These are phyloP conservation scores for Tinamus guttatus DNA, from an alignment of 2,113 vertebrate genomes.

Conservation along the genomic window DNA sequence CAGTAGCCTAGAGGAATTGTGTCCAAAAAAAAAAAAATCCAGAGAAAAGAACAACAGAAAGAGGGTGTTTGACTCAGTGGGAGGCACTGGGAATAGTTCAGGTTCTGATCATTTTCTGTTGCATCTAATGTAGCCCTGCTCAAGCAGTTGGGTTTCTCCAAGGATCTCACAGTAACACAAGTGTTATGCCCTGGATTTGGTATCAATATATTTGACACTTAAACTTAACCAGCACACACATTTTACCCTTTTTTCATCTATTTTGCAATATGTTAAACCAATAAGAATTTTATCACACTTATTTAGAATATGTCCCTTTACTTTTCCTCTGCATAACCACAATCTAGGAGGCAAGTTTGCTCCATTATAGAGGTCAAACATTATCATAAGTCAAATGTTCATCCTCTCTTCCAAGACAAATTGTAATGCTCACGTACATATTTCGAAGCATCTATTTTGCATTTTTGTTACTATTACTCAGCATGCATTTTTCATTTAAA, in stretches of 20 bases:
- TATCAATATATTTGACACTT: neutral
- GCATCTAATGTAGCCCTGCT: neutral
- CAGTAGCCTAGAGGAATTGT: conserved; percentile 72
- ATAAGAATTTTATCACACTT: neutral
- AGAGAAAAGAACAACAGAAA: conserved; percentile 69
- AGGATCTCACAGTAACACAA: neutral
- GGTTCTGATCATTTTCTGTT: conserved; percentile 26
- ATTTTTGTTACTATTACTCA: neutral
- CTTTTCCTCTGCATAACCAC: neutral
- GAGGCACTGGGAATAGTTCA: conserved; percentile 42
- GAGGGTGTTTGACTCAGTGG: conserved; percentile 55
- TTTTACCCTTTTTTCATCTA: neutral
- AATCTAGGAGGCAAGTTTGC: neutral
- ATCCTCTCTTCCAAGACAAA: conserved; percentile 15
- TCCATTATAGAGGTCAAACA: conserved; percentile 4
- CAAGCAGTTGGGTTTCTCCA: neutral
- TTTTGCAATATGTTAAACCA: neutral
- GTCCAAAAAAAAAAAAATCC: conserved; percentile 65
- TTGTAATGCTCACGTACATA: neutral
- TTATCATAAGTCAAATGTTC: neutral
- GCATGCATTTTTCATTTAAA: neutral
- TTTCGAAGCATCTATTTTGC: neutral
- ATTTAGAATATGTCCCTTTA: conserved; percentile 8
- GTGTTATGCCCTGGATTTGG: neutral
- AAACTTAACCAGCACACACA: neutral